Evolutionary conservation across 2,113 vertebrate species (phyloP).

Genomic region (Potamarius usumacintae): DNA sequence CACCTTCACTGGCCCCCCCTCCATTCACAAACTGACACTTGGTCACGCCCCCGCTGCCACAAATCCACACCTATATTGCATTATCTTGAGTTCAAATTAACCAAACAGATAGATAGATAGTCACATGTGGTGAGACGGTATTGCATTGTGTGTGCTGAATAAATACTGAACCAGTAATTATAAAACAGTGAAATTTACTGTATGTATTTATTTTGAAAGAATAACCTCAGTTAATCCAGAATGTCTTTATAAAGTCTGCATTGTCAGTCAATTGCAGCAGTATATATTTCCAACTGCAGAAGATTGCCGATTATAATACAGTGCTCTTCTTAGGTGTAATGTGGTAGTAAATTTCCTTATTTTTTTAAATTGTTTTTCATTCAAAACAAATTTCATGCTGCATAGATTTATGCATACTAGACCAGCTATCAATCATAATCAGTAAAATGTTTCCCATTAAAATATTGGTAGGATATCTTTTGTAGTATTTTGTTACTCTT

Average conservation of each 20-base stretch:
- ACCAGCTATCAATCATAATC: conserved; percentile 6
- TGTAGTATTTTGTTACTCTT: neutral
- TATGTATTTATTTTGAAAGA: neutral
- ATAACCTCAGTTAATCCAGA: neutral
- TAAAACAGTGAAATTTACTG: neutral
- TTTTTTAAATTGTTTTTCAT: neutral
- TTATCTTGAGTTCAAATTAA: neutral
- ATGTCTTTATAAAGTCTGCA: neutral
- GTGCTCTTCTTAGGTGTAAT: neutral
- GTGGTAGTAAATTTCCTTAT: neutral
- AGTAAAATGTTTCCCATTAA: neutral
- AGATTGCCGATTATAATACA: neutral
- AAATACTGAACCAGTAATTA: neutral
- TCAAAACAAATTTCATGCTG: neutral
- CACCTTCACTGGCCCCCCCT: too few relatives aligned
- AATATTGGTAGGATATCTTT: neutral
- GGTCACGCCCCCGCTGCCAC: too few relatives aligned
- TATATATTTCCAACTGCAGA: neutral
- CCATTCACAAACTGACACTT: too few relatives aligned
- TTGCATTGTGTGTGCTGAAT: neutral
- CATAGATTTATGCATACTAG: neutral
- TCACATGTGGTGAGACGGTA: neutral
- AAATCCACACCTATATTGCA: neutral
- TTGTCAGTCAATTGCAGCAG: neutral
- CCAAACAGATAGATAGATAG: neutral